Evolutionary conservation across 2,113 vertebrate genomes (phyloP).

Genomic region (Rhipidura dahli): DNA sequence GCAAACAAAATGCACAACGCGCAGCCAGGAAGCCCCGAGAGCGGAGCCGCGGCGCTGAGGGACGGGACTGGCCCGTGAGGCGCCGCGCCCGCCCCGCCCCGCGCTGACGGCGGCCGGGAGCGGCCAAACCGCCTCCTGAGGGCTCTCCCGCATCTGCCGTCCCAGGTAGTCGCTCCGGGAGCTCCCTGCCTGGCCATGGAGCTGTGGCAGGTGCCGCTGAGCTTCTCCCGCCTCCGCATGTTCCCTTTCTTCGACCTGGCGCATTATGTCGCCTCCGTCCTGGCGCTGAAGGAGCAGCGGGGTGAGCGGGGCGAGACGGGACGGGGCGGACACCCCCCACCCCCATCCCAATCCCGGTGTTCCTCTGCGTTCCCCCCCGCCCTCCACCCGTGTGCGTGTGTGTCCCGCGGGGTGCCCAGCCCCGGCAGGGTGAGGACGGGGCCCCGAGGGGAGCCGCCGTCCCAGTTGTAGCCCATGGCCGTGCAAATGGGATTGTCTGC

Average conservation of each 20-base stretch:
- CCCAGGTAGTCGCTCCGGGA: not conserved
- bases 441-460: not conserved
- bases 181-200: constrained; percentile 32
- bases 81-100: not conserved
- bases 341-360: not conserved
- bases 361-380: not conserved
- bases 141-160: fast-evolving
- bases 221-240: constrained; percentile 84
- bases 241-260: constrained; percentile 94
- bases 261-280: constrained; percentile 86
- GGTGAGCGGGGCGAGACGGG: constrained; percentile 73
- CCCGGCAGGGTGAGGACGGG: not conserved
- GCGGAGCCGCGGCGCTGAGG: fast-evolving
- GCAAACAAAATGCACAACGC: fast-evolving
- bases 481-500: not conserved
- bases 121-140: not conserved
- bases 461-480: fast-evolving
- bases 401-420: not conserved
- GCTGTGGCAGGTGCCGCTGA: constrained; percentile 70
- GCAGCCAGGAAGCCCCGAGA: no score
- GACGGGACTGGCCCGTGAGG: fast-evolving
- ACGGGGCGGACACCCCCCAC: not conserved
- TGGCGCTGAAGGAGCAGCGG: constrained; percentile 86
- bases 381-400: not conserved
- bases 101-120: not conserved